Base-by-base conservation (phyloP, 2,888 invertebrate genomes). In the Eupithecia pulchellata region DNA sequence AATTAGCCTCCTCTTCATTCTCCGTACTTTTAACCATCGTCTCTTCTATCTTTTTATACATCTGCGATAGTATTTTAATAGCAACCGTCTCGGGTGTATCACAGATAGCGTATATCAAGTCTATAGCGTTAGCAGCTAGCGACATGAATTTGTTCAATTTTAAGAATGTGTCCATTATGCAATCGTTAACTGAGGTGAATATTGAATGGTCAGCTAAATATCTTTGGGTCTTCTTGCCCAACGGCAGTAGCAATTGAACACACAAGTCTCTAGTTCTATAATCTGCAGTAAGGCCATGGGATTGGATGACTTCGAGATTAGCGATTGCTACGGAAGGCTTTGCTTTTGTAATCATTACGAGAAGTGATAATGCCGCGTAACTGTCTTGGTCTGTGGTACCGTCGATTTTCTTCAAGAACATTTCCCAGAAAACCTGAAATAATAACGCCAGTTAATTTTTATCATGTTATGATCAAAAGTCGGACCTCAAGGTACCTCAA, bases 351-450 rank as follows among this genome's bases (percentile, higher is more conserved):
- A 94, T 95, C 97, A 99, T 98, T 17, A 97, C 96, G 1, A 99
- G 93, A 1, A 99, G 86, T 69, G 97, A 95, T 4, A 98, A 89
- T 0, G 98, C 97, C 0, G 96, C 95, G 67, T 96, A 95, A 67
- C 97, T 96, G 74, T 98, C 97, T 78, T 95, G 94, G 57, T 95
- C 95, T 0, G 96, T 96, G 0, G 97, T 96, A 4, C 96, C 95
- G 55, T 96, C 95, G 14, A 96, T 93, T 84, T 97, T 96, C 81
- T 97, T 95, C 0, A 97, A 95, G 84, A 97, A 98, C 81, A 96
- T 96, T 88, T 98, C 97, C 97, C 98, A 99, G 72, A 99, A 93
- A 14, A 97, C 96, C 95, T 98, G 92, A 4, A 63, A 14, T 13
- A 52, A 42, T n/a, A n/a, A n/a, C 0, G 8, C n/a, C n/a, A 8